Evolutionary conservation across 2,113 vertebrate species (phyloP).

Genomic region (Pteropus alecto): DNA sequence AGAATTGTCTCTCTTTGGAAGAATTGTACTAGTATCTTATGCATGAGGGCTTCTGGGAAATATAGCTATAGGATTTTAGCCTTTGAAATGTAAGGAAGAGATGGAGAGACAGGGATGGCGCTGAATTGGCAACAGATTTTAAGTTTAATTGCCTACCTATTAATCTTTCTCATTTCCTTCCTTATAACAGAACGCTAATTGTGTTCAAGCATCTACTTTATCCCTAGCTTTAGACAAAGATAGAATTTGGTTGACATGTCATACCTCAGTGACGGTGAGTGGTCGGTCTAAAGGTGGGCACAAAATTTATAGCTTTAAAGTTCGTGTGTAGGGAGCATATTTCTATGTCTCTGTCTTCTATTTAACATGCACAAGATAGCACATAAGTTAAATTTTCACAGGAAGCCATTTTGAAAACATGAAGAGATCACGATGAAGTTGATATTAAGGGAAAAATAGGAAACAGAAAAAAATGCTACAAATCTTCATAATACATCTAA

Average conservation of each 20-base stretch:
- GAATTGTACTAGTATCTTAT: neutral
- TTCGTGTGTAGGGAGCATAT: neutral
- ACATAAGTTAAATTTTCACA: neutral
- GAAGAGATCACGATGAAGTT: neutral
- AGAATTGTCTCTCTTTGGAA: neutral
- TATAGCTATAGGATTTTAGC: neutral
- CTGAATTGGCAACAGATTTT: neutral
- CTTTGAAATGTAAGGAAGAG: neutral
- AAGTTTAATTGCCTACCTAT: neutral
- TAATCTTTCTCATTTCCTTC: neutral
- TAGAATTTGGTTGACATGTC: neutral
- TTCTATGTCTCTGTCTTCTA: neutral
- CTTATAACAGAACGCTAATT: neutral
- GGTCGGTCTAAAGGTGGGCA: fast-evolving
- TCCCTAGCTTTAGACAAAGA: neutral
- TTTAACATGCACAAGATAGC: neutral
- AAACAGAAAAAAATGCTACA: neutral
- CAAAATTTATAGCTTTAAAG: neutral
- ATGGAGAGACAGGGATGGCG: neutral
- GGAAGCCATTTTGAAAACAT: neutral
- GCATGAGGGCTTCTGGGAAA: neutral
- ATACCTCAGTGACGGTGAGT: too few species aligned
- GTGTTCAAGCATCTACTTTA: neutral
- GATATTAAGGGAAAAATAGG: neutral
- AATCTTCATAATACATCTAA: neutral